phyloP scores from a whole-genome alignment of 2,113 vertebrate genomes.

The Dromiciops gliroides region DNA sequence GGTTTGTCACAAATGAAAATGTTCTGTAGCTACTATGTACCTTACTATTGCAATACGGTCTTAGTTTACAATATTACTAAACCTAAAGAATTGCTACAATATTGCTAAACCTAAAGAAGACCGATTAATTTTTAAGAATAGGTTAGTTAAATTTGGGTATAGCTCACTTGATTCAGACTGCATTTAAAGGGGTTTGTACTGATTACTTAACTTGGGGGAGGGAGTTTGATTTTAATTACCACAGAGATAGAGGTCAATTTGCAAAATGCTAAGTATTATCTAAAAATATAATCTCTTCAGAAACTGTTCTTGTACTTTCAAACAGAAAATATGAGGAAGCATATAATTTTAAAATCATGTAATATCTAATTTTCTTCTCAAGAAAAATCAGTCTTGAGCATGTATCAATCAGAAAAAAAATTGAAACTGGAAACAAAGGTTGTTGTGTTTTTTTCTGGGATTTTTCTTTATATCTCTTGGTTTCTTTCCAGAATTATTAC shows the following conservation, averaged over 20 bases:
- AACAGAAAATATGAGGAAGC: conserved; percentile 31
- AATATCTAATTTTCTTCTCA: background rate
- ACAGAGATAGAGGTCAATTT: conserved; percentile 53
- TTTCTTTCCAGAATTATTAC: conserved; percentile 38
- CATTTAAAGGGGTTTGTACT: conserved; percentile 69
- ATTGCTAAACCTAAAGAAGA: conserved; percentile 73
- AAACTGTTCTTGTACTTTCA: conserved; percentile 36
- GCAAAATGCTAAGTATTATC: conserved; percentile 51
- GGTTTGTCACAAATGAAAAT: conserved; percentile 71
- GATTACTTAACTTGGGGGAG: conserved; percentile 40
- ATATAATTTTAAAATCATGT: background rate
- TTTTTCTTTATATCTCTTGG: conserved; percentile 50
- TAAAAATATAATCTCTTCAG: conserved; percentile 24
- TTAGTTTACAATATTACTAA: conserved; percentile 69
- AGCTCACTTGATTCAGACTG: conserved; percentile 68
- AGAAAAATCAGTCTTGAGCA: conserved; percentile 37
- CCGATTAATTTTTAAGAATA: conserved; percentile 69
- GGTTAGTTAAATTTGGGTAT: conserved; percentile 71
- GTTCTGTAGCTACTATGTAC: conserved; percentile 66
- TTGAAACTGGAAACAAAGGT: conserved; percentile 54
- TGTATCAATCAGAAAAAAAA: conserved; percentile 51
- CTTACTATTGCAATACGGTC: background rate
- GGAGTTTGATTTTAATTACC: conserved; percentile 65
- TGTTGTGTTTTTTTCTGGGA: conserved; percentile 27
- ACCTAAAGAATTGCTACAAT: conserved; percentile 70